Evolutionary conservation across 2,888 invertebrate genomes (phyloP).

Genomic region (Gonocerus acuteangulatus): DNA sequence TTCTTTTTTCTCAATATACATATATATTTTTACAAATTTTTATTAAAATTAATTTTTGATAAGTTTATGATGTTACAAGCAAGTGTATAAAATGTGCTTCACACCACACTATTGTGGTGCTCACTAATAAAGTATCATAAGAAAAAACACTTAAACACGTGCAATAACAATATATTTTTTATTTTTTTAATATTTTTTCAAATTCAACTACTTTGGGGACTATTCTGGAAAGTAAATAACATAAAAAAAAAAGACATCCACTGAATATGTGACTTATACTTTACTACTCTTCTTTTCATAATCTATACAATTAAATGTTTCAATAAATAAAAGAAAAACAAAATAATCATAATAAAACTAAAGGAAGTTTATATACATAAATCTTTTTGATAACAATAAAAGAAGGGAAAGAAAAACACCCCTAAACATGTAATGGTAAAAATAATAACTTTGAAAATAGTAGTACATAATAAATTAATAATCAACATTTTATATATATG

Average conservation of each 20-base stretch:
- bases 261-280: too few relatives aligned
- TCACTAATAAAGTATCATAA: too few relatives aligned
- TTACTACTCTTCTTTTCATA: too few relatives aligned
- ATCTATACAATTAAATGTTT: too few relatives aligned
- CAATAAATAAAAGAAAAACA: slow-evolving; percentile 13
- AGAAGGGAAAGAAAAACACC: slow-evolving; percentile 18
- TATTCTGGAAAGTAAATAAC: too few relatives aligned
- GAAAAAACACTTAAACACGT: too few relatives aligned
- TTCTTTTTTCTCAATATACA: not conserved
- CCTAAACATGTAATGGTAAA: slow-evolving; percentile 7
- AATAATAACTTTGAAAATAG: not conserved
- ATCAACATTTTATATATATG: slow-evolving; percentile 6
- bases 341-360: not conserved
- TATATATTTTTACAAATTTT: not conserved
- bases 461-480: slow-evolving; percentile 15
- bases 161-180: too few relatives aligned
- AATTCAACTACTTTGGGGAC: too few relatives aligned
- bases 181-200: too few relatives aligned
- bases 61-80: not conserved
- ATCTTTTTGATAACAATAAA: slow-evolving; percentile 8
- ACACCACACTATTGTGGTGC: too few relatives aligned
- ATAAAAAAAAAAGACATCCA: too few relatives aligned
- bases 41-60: slow-evolving; percentile 6
- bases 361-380: slow-evolving; percentile 11
- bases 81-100: not conserved